Evolutionary conservation across 2,888 invertebrate species (phyloP).

Genomic region (Ellobium chinense): DNA sequence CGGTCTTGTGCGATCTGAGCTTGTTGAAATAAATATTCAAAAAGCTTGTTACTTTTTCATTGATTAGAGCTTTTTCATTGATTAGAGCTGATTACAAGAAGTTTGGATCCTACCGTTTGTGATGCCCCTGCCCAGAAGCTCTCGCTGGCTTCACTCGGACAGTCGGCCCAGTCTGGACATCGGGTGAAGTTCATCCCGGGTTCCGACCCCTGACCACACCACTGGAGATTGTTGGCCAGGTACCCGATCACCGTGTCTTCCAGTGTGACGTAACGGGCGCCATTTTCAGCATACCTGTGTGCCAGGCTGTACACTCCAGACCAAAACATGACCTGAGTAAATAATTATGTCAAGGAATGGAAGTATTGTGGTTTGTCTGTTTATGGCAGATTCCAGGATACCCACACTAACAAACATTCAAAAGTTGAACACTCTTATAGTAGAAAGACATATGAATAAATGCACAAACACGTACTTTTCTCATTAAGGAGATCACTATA

Average conservation of each 20-base stretch:
- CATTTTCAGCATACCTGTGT: constrained; percentile 57
- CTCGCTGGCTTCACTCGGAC: constrained; percentile 55
- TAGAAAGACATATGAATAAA: too few species aligned
- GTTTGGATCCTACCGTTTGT: constrained; percentile 55
- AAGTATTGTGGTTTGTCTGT: too few species aligned
- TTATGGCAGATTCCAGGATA: too few species aligned
- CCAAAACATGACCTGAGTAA: constrained; percentile 63
- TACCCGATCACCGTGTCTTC: constrained; percentile 65
- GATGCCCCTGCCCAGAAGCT: constrained; percentile 66
- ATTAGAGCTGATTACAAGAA: not conserved
- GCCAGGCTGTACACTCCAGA: constrained; percentile 60
- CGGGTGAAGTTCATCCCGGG: constrained; percentile 54
- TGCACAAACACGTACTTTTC: too few species aligned
- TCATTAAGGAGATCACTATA: too few species aligned
- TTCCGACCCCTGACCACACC: constrained; percentile 59
- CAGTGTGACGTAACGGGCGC: constrained; percentile 57
- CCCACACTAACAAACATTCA: too few species aligned
- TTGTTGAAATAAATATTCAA: not conserved
- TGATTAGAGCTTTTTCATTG: not conserved
- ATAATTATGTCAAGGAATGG: too few species aligned
- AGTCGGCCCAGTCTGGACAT: constrained; percentile 60
- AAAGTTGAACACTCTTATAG: too few species aligned
- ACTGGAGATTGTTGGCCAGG: constrained; percentile 58
- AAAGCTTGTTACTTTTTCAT: not conserved
- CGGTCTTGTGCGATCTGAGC: too few species aligned